Evolutionary conservation across 2,113 vertebrate species (phyloP), one percentile per base, ranked within the genome.

Genomic region (Tringa solitaria): DNA sequence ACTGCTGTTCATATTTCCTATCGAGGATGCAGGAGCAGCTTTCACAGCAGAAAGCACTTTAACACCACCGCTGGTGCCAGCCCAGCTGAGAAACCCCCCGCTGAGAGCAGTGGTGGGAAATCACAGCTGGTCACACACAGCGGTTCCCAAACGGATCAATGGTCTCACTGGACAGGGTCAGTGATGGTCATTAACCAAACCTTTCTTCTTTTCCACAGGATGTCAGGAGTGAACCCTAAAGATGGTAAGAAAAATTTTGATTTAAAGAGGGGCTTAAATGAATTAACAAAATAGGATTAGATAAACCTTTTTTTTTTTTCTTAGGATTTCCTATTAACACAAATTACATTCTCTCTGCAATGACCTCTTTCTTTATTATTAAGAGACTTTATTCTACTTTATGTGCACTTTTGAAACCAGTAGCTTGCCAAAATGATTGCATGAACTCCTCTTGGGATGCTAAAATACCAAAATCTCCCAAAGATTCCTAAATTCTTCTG

Each of bases 181-280:
- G 39, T 12, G 80, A 56, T 5, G 17, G 43, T 46, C 41, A 79
- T 37, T 97, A 87, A 96, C 68, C 70, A 76, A 80, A 28, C 33
- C 15, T 85, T 68, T 87, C 39, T 82, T 74, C 39, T 94, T 68
- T 86, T 43, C 56, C 65, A 30, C 96, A 97, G 97, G 70, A 8
- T 97, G 60, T 15, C 95, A 33, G 93, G 67, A 87, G 35, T 96
- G 83, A 95, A 18, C 69, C 89, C 97, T 20, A 97, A 97, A 46
- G 97, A 97, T 0, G 97, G 97, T 97, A 97, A 97, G 97, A 64
- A 95, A 78, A 18, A 14, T 14, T 90, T 65, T 74, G 3, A 57
- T 72, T 78, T 93, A 60, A 86, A 51, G 15, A 68, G 33, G 27
- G 73, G 14, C 21, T 81, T 39, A 56, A 77, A 57, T 15, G 1